These are phyloP conservation scores for Daboia siamensis DNA, from an alignment of 2,113 vertebrate genomes.

Conservation along the genomic window DNA sequence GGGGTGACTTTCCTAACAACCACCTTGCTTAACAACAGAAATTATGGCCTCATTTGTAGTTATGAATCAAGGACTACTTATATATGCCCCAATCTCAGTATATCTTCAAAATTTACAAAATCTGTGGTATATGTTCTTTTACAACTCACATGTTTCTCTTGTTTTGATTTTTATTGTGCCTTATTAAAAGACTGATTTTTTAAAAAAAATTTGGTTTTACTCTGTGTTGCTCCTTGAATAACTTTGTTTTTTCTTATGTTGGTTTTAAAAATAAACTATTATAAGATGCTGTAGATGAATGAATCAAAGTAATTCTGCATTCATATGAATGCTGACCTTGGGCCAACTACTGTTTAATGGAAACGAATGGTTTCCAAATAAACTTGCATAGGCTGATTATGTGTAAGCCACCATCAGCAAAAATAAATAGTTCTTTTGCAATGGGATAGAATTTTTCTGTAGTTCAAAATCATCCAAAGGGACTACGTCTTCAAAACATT, in stretches of 20 bases:
- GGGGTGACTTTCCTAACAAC: too few relatives aligned
- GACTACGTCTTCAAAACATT: background rate
- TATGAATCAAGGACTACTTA: too few relatives aligned
- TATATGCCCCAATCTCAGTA: background rate
- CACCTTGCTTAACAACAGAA: too few relatives aligned
- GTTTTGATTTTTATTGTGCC: background rate
- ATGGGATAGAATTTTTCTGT: background rate
- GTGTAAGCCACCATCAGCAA: background rate
- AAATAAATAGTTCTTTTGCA: background rate
- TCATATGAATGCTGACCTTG: slow-evolving; percentile 25
- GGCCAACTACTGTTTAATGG: slow-evolving; percentile 16
- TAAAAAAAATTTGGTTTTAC: background rate
- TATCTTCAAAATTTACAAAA: background rate
- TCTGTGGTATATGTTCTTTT: background rate
- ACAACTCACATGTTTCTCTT: background rate
- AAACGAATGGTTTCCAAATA: background rate
- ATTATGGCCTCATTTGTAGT: too few relatives aligned
- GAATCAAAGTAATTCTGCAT: background rate
- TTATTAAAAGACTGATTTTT: background rate
- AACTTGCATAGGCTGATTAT: background rate
- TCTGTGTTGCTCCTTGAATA: background rate
- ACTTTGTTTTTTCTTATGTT: background rate
- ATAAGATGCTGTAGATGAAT: background rate
- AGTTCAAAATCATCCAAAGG: background rate
- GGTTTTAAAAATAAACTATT: background rate